Base-by-base conservation (phyloP, 2,797 vertebrate genomes). In the Falco peregrinus region DNA sequence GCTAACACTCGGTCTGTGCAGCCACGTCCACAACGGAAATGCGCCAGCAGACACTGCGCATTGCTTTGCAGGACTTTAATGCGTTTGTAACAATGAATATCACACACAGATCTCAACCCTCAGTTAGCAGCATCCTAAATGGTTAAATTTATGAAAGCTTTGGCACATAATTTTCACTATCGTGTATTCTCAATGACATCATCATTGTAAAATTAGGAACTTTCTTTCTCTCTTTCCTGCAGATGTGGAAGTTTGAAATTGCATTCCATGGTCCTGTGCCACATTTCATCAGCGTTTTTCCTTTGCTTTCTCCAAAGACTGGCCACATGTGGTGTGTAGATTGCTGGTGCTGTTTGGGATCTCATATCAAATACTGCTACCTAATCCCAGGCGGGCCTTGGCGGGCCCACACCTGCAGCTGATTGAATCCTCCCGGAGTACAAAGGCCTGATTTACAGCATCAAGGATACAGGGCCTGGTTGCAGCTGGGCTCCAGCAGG, bases 381-480 rank as follows among this genome's bases (percentile, higher is more conserved):
- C 97, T 99, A 98, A 98, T 98, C 98, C 98, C 98, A 98, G 98
- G 98, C 98, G 98, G 96, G 98, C 98, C 98, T 98, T 95, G 91
- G 96, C 92, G 94, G 97, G 99, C 98, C 98, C 98, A 99, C 99
- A 99, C 99, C 99, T 99, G 99, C 98, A 98, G 98, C 98, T 99
- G 99, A 99, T 99, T 98, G 98, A 98, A 98, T 99, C 98, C 98
- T 99, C 98, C 98, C 98, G 98, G 98, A 99, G 98, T 98, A 99
- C 98, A 99, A 99, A 99, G 98, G 96, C 97, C 98, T 99, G 99
- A 99, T 99, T 99, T 99, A 99, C 98, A 98, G 98, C 98, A 97
- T 97, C 89, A 96, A 98, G 98, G 98, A 98, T 98, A 98, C 98
- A 97, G 98, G 97, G 97, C 96, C 98, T 97, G 97, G 97, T 97